Percentiles rank a stretch among this genome's conserved stretches.
phyloP scores from a whole-genome alignment of 2,888 invertebrate species.

The Zhuqinia jingwanae region DNA sequence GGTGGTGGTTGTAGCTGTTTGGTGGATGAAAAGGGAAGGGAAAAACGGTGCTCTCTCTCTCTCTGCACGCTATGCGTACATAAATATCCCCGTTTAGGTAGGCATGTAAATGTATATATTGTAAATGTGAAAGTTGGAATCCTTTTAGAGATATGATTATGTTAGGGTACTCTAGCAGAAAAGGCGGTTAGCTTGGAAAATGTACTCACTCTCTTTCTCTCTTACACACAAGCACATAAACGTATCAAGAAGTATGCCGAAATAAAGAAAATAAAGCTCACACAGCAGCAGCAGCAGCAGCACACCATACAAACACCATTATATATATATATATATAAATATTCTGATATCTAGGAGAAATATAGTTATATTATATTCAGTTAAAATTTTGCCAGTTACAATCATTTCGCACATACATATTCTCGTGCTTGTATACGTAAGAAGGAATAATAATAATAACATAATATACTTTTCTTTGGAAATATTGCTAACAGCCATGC shows the following conservation, averaged over 20 bases:
- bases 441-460: conserved; percentile 47
- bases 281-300: conserved; percentile 2
- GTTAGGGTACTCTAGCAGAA: conserved; percentile 73
- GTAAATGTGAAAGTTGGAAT: conserved; percentile 57
- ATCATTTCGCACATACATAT: conserved; percentile 14
- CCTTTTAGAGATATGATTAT: conserved; percentile 74
- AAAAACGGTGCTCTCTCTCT: too few species aligned
- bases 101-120: neutral
- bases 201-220: conserved; percentile 44
- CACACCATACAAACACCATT: neutral
- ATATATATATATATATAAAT: neutral
- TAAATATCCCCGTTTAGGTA: conserved; percentile 44
- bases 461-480: conserved; percentile 34
- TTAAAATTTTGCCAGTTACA: neutral
- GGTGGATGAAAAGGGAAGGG: conserved; percentile 18
- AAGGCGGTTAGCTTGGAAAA: conserved; percentile 71
- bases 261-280: conserved; percentile 40
- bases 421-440: neutral
- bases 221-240: conserved; percentile 46
- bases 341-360: neutral
- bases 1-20: conserved; percentile 12
- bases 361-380: neutral
- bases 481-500: conserved; percentile 31
- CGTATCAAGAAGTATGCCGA: conserved; percentile 33
- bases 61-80: conserved; percentile 48